A percentile compares a stretch with the other conserved stretches of the same genome.
These are phyloP conservation scores for Folsomia candida DNA, from an alignment of 2,888 invertebrate species.

Conservation along the genomic window DNA sequence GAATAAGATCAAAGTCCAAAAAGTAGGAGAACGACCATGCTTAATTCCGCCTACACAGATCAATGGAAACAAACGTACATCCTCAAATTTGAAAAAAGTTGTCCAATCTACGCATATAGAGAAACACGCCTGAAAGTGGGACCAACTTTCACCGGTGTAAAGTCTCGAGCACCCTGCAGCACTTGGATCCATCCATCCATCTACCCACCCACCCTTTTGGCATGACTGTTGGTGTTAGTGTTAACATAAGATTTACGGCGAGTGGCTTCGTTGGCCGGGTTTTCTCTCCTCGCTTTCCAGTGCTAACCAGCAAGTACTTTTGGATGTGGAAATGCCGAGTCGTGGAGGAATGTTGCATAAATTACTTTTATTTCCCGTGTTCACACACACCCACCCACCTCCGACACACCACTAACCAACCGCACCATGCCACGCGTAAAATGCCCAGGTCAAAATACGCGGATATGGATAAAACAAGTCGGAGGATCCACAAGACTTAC, in stretches of 20 bases:
- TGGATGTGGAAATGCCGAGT: neutral
- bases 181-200: neutral
- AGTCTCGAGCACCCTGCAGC: neutral
- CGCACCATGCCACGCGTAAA: neutral
- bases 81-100: too few relatives aligned
- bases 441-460: neutral
- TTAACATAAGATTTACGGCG: constrained; percentile 2
- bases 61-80: too few relatives aligned
- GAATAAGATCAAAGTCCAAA: too few relatives aligned
- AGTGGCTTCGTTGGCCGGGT: neutral
- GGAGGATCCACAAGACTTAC: neutral
- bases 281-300: neutral
- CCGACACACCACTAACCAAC: neutral
- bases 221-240: constrained; percentile 1
- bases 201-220: neutral
- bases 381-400: neutral
- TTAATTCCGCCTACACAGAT: too few relatives aligned
- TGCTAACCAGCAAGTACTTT: neutral
- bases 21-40: too few relatives aligned
- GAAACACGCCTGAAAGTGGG: too few relatives aligned
- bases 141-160: neutral
- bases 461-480: neutral
- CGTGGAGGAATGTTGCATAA: constrained; percentile 6
- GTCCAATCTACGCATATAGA: too few relatives aligned
- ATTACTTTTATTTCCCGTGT: constrained; percentile 8